Evolutionary conservation across 2,113 vertebrate genomes (phyloP).

Genomic region (Psammodynastes pulverulentus): DNA sequence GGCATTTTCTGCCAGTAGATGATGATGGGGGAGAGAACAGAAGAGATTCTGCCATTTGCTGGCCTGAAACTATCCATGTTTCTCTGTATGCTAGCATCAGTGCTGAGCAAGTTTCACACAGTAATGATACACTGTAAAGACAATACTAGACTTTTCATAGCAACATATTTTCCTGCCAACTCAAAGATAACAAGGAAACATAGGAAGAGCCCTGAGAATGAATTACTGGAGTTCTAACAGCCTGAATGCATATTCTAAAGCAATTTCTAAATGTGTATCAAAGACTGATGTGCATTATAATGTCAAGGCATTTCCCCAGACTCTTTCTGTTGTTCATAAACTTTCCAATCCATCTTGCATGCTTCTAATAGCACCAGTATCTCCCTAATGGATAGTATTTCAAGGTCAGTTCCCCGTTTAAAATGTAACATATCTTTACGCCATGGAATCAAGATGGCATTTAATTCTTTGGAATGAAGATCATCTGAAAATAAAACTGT

Average conservation of each 20-base stretch:
- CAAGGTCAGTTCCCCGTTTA: neutral
- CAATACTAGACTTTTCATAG: neutral
- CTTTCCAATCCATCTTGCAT: neutral
- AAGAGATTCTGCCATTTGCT: neutral
- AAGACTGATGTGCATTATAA: neutral
- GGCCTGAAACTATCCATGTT: neutral
- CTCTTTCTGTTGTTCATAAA: neutral
- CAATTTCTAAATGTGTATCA: neutral
- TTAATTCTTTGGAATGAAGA: neutral
- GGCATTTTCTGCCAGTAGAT: neutral
- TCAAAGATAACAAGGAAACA: neutral
- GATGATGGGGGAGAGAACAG: neutral
- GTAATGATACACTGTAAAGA: neutral
- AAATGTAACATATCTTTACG: neutral
- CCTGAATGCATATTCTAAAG: slow-evolving; percentile 33
- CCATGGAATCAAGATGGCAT: neutral
- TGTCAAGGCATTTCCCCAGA: neutral
- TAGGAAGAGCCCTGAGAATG: neutral
- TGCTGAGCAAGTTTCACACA: neutral
- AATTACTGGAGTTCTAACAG: slow-evolving; percentile 10
- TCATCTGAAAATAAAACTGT: neutral
- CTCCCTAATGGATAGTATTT: neutral
- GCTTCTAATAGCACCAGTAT: neutral
- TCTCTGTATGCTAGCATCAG: neutral
- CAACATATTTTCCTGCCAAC: neutral